A percentile compares a stretch with the other conserved stretches of the same genome.
Evolutionary conservation across 1,140 invertebrate genomes (phyloP).

Genomic region (Doryteuthis pealeii): DNA sequence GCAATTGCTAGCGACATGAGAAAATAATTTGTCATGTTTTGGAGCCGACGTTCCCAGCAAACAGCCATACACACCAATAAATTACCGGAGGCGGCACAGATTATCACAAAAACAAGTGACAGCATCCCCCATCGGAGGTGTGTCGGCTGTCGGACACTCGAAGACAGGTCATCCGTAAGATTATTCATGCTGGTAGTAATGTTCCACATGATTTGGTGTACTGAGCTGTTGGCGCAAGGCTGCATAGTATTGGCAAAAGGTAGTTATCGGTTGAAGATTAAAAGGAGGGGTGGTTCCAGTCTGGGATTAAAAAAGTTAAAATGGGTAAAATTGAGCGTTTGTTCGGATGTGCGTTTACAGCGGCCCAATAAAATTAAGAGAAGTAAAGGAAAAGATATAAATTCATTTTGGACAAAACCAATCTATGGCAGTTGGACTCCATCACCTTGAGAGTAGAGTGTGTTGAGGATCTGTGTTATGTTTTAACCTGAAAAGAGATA

Average conservation of each 20-base stretch:
- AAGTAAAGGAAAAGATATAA: too few species aligned
- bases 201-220: too few species aligned
- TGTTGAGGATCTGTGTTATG: too few species aligned
- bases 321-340: too few species aligned
- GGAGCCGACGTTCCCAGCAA: slow-evolving; percentile 91
- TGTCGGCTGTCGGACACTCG: neutral
- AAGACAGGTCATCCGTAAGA: neutral
- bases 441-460: too few species aligned
- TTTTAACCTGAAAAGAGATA: too few species aligned
- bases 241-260: neutral
- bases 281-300: neutral
- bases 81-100: slow-evolving; percentile 89
- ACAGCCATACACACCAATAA: slow-evolving; percentile 94
- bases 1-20: slow-evolving; percentile 95
- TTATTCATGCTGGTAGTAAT: neutral
- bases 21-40: slow-evolving; percentile 98
- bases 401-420: too few species aligned
- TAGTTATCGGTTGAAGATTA: neutral
- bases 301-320: neutral
- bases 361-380: too few species aligned
- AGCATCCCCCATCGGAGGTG: slow-evolving; percentile 46
- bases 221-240: too few species aligned
- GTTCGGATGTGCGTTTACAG: too few species aligned
- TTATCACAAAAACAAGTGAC: slow-evolving; percentile 67
- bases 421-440: too few species aligned